Conservation (phyloP, 2,888 invertebrate species). For the Amphipyra tragopoginis region DNA sequence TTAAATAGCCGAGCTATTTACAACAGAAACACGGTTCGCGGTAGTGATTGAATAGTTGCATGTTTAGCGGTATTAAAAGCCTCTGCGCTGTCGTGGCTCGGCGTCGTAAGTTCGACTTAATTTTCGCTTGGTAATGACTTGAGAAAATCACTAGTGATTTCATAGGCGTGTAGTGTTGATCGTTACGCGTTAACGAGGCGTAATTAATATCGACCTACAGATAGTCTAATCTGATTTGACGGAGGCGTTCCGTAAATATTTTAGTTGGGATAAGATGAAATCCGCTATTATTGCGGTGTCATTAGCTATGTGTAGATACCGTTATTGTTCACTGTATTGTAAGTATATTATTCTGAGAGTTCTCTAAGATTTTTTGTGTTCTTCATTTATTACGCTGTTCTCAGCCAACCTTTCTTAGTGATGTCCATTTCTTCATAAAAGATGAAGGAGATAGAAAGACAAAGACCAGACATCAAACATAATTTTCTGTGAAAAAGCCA, state of each 20-base stretch:
- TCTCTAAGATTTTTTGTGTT: neutral
- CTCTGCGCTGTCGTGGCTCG: slow-evolving; percentile 69
- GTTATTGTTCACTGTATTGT: slow-evolving; percentile 12
- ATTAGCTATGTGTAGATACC: slow-evolving; percentile 11
- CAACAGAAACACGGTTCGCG: slow-evolving; percentile 61
- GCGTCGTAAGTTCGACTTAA: slow-evolving; percentile 77
- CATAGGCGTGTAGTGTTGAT: slow-evolving; percentile 70
- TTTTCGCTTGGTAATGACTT: slow-evolving; percentile 78
- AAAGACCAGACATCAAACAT: slow-evolving; percentile 4
- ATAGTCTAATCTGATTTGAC: slow-evolving; percentile 46
- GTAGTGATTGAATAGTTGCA: slow-evolving; percentile 84
- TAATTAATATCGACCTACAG: slow-evolving; percentile 50
- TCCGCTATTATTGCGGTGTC: slow-evolving; percentile 18
- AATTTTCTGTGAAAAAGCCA: slow-evolving; percentile 3
- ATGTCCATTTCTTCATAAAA: slow-evolving; percentile 7
- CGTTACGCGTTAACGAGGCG: slow-evolving; percentile 64
- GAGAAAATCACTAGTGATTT: slow-evolving; percentile 70
- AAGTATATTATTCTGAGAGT: neutral
- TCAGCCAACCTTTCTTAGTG: neutral
- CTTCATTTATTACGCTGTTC: no score
- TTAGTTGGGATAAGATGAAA: slow-evolving; percentile 25
- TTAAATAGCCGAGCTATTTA: slow-evolving; percentile 59
- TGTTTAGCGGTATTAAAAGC: slow-evolving; percentile 78
- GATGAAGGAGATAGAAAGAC: neutral
- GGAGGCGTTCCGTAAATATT: slow-evolving; percentile 20